Evolutionary conservation across 1,140 invertebrate species (phyloP).

Genomic region (Drosophila bifasciata): DNA sequence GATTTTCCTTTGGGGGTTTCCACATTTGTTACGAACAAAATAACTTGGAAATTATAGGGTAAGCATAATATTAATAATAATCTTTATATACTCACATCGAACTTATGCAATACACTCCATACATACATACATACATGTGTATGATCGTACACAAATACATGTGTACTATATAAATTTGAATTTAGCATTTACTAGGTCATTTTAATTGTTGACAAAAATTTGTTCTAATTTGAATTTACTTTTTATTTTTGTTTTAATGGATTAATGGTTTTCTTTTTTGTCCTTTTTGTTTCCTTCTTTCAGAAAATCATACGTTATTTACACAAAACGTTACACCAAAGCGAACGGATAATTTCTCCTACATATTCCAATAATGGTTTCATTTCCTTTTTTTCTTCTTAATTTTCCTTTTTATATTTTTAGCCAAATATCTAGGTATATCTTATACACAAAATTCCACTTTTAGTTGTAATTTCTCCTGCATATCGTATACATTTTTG

Average conservation of each 20-base stretch:
- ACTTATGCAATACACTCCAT: constrained; percentile 60
- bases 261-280: constrained; percentile 12
- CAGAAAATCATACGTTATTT: constrained; percentile 70
- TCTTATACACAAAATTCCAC: constrained; percentile 37
- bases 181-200: constrained; percentile 77
- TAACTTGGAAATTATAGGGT: constrained; percentile 56
- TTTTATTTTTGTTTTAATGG: constrained; percentile 34
- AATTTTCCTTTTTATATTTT: constrained; percentile 4
- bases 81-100: constrained; percentile 55
- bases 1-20: too few species aligned
- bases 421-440: constrained; percentile 34
- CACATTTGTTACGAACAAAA: constrained; percentile 54
- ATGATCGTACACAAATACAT: constrained; percentile 44
- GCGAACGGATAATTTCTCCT: constrained; percentile 56
- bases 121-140: constrained; percentile 71
- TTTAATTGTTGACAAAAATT: constrained; percentile 71
- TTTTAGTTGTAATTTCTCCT: constrained; percentile 47
- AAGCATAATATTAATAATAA: constrained; percentile 65
- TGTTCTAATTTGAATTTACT: constrained; percentile 73
- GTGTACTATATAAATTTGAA: constrained; percentile 70
- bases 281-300: constrained; percentile 32
- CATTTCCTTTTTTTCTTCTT: constrained; percentile 13
- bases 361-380: constrained; percentile 46
- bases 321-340: constrained; percentile 65
- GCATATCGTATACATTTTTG: constrained; percentile 74